phyloP scores from a whole-genome alignment of 2,113 vertebrate genomes.

The Terrapene triunguis region DNA sequence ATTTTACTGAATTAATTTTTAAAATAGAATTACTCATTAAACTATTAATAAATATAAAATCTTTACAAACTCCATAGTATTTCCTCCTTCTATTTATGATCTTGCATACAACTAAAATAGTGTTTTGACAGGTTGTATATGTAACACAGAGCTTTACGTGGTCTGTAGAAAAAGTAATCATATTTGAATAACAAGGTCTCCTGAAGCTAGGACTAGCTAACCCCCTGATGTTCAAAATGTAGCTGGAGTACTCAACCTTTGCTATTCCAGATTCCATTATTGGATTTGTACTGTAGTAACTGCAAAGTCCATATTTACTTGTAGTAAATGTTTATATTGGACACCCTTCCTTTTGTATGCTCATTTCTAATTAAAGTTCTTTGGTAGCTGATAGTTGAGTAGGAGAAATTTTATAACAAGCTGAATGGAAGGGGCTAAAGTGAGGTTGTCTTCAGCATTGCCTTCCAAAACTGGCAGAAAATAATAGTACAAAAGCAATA shows the following conservation, averaged over 20 bases:
- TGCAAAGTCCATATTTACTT: background rate
- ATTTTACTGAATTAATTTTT: background rate
- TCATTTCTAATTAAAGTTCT: background rate
- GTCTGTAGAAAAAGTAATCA: background rate
- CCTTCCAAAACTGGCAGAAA: background rate
- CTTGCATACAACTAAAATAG: background rate
- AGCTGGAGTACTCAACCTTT: background rate
- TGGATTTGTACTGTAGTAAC: background rate
- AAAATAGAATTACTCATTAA: background rate
- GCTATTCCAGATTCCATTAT: background rate
- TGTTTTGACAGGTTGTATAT: background rate
- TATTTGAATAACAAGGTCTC: background rate
- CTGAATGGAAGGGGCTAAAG: background rate
- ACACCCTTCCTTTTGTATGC: background rate
- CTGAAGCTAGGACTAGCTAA: background rate
- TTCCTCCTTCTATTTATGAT: background rate
- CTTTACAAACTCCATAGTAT: background rate
- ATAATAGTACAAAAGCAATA: background rate
- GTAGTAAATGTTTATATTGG: background rate
- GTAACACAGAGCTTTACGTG: background rate
- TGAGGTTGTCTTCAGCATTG: background rate
- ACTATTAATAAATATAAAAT: background rate
- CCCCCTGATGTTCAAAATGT: background rate
- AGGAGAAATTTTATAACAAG: background rate
- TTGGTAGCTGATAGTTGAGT: background rate